phyloP scores from a whole-genome alignment of 1,140 invertebrate genomes.

The Popillia japonica region DNA sequence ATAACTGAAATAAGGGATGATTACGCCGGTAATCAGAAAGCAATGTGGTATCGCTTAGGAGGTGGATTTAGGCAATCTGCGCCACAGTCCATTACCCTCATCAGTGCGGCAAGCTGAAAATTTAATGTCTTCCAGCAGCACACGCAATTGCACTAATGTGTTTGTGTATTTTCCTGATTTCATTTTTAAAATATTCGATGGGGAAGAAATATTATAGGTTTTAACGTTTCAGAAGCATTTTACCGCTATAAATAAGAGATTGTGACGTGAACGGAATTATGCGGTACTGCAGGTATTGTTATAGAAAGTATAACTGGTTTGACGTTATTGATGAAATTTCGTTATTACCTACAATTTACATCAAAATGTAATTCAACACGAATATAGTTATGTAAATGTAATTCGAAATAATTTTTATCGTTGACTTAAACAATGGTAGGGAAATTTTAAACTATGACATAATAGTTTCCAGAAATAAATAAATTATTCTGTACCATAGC shows the following conservation, averaged over 20 bases:
- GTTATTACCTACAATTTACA: no score
- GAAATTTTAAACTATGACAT: no score
- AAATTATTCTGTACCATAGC: no score
- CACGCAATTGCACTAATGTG: slow-evolving; percentile 56
- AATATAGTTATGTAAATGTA: no score
- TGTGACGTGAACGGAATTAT: no score
- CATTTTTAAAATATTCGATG: slow-evolving; percentile 27
- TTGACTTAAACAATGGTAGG: no score
- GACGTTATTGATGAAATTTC: no score
- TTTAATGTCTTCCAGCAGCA: slow-evolving; percentile 53
- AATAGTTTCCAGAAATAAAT: no score
- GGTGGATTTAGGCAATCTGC: slow-evolving; percentile 51
- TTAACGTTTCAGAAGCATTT: not conserved
- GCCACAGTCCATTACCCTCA: slow-evolving; percentile 55
- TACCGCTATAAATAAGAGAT: not conserved
- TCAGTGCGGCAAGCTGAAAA: slow-evolving; percentile 53
- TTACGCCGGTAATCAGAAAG: slow-evolving; percentile 42
- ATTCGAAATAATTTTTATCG: no score
- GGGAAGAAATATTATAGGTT: not conserved
- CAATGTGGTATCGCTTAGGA: slow-evolving; percentile 43
- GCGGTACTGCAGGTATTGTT: no score
- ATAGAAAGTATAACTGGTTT: no score
- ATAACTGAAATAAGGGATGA: slow-evolving; percentile 42
- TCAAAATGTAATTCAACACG: no score
- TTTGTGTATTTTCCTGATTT: slow-evolving; percentile 53